Evolutionary conservation across 2,797 vertebrate genomes (phyloP).

Genomic region (Pagetopsis macropterus): DNA sequence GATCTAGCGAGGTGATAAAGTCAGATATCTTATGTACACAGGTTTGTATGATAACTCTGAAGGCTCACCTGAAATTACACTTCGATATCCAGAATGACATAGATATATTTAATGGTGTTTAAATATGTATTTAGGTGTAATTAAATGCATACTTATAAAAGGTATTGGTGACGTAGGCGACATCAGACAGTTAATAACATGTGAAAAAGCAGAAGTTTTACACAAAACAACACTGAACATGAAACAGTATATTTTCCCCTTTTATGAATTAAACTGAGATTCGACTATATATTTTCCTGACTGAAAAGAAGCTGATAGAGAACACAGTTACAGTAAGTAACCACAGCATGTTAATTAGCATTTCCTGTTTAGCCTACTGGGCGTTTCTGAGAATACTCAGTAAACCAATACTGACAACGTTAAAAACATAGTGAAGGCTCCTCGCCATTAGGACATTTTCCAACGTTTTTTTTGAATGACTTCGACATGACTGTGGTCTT

Average conservation of each 20-base stretch:
- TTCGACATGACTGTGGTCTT: rapidly evolving
- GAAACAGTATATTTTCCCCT: not conserved
- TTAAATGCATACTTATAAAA: not conserved
- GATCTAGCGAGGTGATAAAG: not conserved
- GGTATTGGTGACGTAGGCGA: not conserved
- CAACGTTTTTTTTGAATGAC: not conserved
- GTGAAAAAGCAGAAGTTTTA: not conserved
- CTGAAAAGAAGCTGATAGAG: not conserved
- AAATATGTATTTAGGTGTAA: too few species aligned
- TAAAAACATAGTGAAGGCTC: rapidly evolving
- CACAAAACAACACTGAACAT: not conserved
- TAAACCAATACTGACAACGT: not conserved
- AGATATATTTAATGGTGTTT: not conserved
- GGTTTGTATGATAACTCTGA: not conserved
- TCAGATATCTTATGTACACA: not conserved
- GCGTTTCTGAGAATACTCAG: conserved; percentile 19
- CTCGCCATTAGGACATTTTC: rapidly evolving
- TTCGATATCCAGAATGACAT: not conserved
- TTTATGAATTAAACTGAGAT: not conserved
- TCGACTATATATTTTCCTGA: not conserved
- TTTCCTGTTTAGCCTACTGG: conserved; percentile 58
- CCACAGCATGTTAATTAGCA: not conserved
- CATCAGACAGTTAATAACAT: not conserved
- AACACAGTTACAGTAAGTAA: not conserved
- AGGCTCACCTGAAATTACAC: not conserved